A percentile compares a stretch with the other conserved stretches of the same genome.
Conservation (phyloP, 2,797 vertebrate species). For the Macrochelys suwanniensis region DNA sequence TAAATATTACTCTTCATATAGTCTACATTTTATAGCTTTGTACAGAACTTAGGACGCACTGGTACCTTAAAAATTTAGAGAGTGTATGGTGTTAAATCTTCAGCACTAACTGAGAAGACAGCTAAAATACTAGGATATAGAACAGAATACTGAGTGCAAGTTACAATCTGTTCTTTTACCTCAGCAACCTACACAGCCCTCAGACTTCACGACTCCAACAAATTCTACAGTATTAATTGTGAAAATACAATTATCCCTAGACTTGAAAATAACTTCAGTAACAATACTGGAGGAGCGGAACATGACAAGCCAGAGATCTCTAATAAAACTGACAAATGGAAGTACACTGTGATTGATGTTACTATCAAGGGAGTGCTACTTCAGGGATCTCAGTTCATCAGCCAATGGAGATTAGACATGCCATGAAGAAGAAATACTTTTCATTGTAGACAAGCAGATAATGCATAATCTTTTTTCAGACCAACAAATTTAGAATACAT, state of each 20-base stretch:
- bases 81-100: not conserved
- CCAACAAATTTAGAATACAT: not conserved
- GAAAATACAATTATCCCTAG: not conserved
- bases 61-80: not conserved
- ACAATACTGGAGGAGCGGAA: not conserved
- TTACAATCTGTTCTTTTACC: not conserved
- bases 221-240: not conserved
- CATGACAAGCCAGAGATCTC: not conserved
- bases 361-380: not conserved
- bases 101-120: not conserved
- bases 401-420: not conserved
- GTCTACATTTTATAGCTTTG: not conserved
- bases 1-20: not conserved
- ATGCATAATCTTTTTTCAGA: not conserved
- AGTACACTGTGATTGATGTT: not conserved
- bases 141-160: not conserved
- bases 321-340: constrained; percentile 5
- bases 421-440: not conserved
- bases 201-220: not conserved
- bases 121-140: not conserved
- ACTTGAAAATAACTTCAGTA: not conserved
- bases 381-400: not conserved
- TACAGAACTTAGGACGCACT: not conserved
- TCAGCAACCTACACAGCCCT: not conserved
- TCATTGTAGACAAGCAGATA: not conserved